phyloP scores from a whole-genome alignment of 1,140 invertebrate species.

The Druon quercuslanigerum region DNA sequence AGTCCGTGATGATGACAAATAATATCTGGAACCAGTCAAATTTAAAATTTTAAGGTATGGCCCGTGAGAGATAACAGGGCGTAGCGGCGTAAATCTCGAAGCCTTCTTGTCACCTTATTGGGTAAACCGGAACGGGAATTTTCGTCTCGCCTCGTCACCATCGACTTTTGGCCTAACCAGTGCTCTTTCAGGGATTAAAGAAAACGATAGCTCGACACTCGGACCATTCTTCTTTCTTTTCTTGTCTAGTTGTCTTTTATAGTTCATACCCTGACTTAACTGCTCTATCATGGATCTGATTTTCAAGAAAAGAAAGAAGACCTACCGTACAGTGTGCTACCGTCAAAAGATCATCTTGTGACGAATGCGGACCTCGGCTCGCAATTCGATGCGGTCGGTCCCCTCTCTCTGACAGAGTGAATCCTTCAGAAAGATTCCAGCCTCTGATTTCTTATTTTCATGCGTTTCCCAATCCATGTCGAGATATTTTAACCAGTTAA shows the following conservation, averaged over 20 bases:
- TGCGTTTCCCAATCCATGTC: neutral
- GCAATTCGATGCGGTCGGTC: constrained; percentile 3
- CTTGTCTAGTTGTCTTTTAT: neutral
- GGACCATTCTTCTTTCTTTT: neutral
- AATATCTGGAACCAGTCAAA: constrained; percentile 46
- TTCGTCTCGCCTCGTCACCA: constrained; percentile 14
- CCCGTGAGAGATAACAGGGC: constrained; percentile 32
- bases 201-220: constrained; percentile 21
- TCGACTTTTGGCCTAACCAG: no score
- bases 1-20: constrained; percentile 44
- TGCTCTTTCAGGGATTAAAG: constrained; percentile 30
- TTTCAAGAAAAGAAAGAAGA: neutral
- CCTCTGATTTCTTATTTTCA: constrained; percentile 22
- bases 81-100: constrained; percentile 46
- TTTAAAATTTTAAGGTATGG: constrained; percentile 17
- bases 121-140: constrained; percentile 19
- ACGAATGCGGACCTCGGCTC: constrained; percentile 11
- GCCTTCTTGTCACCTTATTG: constrained; percentile 33
- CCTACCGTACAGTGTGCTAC: constrained; percentile 27
- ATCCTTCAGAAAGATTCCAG: neutral
- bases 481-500: neutral
- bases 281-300: neutral
- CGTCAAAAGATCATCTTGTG: constrained; percentile 27
- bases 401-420: neutral
- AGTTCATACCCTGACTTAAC: neutral